Evolutionary conservation across 2,113 vertebrate genomes (phyloP).

Genomic region (Capra hircus): DNA sequence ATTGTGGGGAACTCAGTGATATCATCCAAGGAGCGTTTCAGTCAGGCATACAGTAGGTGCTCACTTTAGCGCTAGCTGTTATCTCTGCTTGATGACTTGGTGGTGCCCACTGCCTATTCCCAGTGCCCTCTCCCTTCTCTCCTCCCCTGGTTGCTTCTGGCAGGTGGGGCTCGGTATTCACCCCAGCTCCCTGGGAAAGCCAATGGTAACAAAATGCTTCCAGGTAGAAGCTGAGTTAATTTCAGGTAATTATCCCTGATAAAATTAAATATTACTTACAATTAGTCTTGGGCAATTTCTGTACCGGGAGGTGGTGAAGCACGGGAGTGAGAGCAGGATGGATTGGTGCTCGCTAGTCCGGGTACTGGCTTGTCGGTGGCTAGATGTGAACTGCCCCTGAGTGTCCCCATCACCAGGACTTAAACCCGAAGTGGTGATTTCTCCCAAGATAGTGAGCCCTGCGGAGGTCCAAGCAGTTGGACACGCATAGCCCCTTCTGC

Average conservation of each 20-base stretch:
- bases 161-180: neutral
- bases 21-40: rapidly evolving
- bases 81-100: rapidly evolving
- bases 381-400: too few relatives aligned
- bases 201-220: neutral
- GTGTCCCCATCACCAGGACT: rapidly evolving
- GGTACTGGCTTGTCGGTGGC: neutral
- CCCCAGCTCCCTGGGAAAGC: rapidly evolving
- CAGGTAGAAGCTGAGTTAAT: neutral
- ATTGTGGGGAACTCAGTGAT: neutral
- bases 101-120: neutral
- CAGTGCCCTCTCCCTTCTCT: neutral
- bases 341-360: neutral
- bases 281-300: constrained; percentile 53
- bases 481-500: rapidly evolving
- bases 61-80: neutral
- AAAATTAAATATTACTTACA: constrained; percentile 60
- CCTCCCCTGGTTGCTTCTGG: neutral
- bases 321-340: neutral
- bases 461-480: rapidly evolving
- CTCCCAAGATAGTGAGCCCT: neutral
- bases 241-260: constrained; percentile 26
- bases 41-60: rapidly evolving
- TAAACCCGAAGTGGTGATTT: rapidly evolving
- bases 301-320: neutral